Evolutionary conservation across 2,113 vertebrate genomes (phyloP).

Genomic region (Columba janthina): DNA sequence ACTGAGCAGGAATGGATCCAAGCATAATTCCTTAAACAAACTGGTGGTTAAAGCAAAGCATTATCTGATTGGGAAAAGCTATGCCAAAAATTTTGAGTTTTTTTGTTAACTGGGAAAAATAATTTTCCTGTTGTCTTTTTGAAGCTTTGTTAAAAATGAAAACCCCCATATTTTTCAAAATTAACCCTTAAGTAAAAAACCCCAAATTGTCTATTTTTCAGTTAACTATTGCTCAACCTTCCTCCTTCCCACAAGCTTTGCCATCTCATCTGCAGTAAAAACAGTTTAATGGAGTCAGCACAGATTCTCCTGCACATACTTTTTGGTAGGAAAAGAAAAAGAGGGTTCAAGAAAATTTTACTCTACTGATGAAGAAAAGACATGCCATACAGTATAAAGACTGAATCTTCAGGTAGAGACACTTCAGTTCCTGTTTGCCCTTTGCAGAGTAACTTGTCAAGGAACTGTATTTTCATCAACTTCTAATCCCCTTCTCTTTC

Average conservation of each 20-base stretch:
- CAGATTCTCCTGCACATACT: background rate
- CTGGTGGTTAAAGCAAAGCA: background rate
- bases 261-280: background rate
- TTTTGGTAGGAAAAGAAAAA: background rate
- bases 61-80: background rate
- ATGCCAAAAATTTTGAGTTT: accelerated
- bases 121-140: background rate
- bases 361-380: background rate
- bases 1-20: background rate
- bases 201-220: background rate
- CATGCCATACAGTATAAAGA: background rate
- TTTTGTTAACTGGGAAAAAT: background rate
- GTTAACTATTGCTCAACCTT: background rate
- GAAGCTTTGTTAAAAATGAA: background rate
- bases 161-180: background rate
- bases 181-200: background rate
- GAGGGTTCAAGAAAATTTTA: background rate
- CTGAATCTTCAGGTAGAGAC: background rate
- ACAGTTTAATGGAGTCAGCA: background rate
- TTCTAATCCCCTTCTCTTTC: background rate
- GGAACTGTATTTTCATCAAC: background rate
- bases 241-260: background rate
- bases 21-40: background rate
- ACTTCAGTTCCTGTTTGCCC: background rate
- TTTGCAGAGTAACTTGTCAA: background rate